phyloP scores from a whole-genome alignment of 2,113 vertebrate species.

The Shinisaurus crocodilurus region DNA sequence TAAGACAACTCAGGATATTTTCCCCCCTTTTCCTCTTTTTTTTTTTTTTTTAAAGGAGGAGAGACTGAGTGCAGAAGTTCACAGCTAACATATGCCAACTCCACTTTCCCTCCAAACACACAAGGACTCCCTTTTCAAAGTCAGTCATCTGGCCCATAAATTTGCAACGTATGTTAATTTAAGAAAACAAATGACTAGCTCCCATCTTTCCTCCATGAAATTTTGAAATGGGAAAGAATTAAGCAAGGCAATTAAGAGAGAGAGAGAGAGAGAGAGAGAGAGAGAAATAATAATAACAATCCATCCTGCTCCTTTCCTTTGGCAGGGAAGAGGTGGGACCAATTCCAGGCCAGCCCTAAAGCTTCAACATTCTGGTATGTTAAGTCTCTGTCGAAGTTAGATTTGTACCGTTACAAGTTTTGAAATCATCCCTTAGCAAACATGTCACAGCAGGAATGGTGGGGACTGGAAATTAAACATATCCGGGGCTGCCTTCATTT shows the following conservation, averaged over 20 bases:
- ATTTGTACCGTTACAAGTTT: slow-evolving; percentile 51
- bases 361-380: slow-evolving; percentile 43
- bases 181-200: slow-evolving; percentile 79
- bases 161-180: slow-evolving; percentile 75
- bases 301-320: slow-evolving; percentile 59
- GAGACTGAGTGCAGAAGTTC: slow-evolving; percentile 76
- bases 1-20: slow-evolving; percentile 62
- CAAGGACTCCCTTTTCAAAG: slow-evolving; percentile 76
- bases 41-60: slow-evolving; percentile 43
- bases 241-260: slow-evolving; percentile 56
- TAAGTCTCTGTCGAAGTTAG: slow-evolving; percentile 59
- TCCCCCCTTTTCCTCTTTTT: slow-evolving; percentile 44
- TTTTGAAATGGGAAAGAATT: slow-evolving; percentile 75
- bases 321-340: slow-evolving; percentile 58
- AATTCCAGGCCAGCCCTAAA: slow-evolving; percentile 50
- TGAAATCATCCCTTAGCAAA: slow-evolving; percentile 61
- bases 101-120: slow-evolving; percentile 57
- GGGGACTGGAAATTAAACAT: slow-evolving; percentile 66
- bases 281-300: slow-evolving; percentile 69
- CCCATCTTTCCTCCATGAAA: slow-evolving; percentile 37
- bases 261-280: not conserved
- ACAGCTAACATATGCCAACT: slow-evolving; percentile 63
- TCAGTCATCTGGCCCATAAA: slow-evolving; percentile 78
- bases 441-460: slow-evolving; percentile 48
- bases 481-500: slow-evolving; percentile 66